Conservation (phyloP, 2,888 invertebrate species). For the Rotaria magnacalcarata region DNA sequence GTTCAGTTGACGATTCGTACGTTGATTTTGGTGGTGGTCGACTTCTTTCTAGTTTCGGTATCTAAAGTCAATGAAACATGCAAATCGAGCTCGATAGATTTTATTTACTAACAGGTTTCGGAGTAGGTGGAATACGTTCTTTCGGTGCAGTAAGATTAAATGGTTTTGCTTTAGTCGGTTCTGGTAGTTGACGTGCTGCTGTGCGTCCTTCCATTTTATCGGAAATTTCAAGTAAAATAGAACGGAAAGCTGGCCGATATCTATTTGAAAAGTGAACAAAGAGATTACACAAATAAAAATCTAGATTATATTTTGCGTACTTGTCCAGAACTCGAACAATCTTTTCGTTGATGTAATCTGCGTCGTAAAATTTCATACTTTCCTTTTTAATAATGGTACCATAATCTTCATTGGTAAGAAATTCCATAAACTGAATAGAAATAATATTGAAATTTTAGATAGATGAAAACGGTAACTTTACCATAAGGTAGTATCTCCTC, state of each 20-base stretch:
- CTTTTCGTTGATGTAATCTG: background rate
- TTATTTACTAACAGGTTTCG: slow-evolving; percentile 51
- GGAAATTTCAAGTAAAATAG: background rate
- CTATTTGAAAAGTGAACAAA: background rate
- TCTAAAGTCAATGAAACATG: slow-evolving; percentile 49
- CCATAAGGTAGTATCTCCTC: no score
- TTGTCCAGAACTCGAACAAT: background rate
- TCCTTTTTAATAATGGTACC: slow-evolving; percentile 54
- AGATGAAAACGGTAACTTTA: no score
- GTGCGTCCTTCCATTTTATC: background rate
- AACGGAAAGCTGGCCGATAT: background rate
- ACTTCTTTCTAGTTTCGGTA: slow-evolving; percentile 53
- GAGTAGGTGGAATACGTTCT: slow-evolving; percentile 56
- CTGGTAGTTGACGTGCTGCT: background rate
- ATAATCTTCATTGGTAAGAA: slow-evolving; percentile 54
- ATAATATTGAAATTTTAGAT: background rate
- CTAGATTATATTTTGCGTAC: background rate
- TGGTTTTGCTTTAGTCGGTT: slow-evolving; percentile 51
- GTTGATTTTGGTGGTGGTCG: slow-evolving; percentile 52
- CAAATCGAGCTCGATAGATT: background rate
- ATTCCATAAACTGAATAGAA: slow-evolving; percentile 54
- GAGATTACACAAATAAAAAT: no score
- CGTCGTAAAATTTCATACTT: slow-evolving; percentile 56
- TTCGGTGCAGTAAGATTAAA: slow-evolving; percentile 56
- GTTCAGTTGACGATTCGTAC: slow-evolving; percentile 52